phyloP scores from a whole-genome alignment of 2,113 vertebrate species.

The Bos javanicus region DNA sequence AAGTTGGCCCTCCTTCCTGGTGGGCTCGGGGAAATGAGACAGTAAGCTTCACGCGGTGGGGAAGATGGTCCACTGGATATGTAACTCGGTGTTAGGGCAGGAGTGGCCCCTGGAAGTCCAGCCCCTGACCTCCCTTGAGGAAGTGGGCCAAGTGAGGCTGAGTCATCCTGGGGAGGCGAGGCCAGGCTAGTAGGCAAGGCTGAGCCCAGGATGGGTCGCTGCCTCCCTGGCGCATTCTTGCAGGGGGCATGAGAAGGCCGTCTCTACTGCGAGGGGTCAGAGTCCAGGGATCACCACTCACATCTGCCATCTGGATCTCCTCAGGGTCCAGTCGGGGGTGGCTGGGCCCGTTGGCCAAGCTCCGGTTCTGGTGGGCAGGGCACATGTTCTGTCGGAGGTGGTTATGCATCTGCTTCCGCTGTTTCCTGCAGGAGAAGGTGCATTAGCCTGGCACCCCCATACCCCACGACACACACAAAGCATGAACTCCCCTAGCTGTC shows the following conservation, averaged over 20 bases:
- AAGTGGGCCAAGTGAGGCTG: not conserved
- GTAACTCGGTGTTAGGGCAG: not conserved
- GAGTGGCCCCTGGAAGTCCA: not conserved
- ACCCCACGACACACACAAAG: accelerated
- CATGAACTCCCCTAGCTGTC: not conserved
- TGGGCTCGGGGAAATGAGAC: not conserved
- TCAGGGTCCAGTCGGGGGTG: conserved; percentile 96
- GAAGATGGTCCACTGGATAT: not conserved
- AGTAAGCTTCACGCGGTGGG: not conserved
- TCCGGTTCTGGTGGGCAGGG: conserved; percentile 94
- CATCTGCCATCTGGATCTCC: conserved; percentile 97
- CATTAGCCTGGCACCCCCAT: not conserved
- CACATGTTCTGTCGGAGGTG: conserved; percentile 98
- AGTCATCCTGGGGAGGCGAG: not conserved
- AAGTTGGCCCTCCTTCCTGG: not conserved
- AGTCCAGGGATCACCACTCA: conserved; percentile 78
- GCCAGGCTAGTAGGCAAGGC: not conserved
- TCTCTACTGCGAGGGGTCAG: not conserved
- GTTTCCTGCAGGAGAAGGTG: conserved; percentile 86
- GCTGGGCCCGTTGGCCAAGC: conserved; percentile 94
- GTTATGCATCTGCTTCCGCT: conserved; percentile 98
- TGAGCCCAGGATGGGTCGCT: not conserved
- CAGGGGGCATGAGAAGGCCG: not conserved
- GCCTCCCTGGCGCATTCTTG: not conserved
- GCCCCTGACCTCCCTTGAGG: not conserved